Base-by-base conservation (phyloP, 2,113 vertebrate genomes). In the Trochalopteron elliotii region DNA sequence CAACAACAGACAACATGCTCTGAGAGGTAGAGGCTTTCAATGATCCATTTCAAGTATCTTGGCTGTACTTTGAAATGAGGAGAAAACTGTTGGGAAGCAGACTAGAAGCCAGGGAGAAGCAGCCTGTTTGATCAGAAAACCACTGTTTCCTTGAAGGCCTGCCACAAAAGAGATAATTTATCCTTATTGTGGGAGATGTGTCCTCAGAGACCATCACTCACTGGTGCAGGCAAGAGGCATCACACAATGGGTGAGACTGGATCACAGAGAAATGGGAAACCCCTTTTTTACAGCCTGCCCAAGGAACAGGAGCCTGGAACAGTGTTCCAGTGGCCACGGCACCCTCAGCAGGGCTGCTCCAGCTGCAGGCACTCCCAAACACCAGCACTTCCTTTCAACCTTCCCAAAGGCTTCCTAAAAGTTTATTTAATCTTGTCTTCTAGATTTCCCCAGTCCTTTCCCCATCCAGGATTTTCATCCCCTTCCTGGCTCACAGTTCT, bases 131-230 rank as follows among this genome's bases (percentile, higher is more conserved):
- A 93, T 93, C 75, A 60, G 60, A 47, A 79, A 81, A 52, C 76
- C 83, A 85, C 45, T 77, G 89, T 83, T 93, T 92, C 90, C 92
- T 91, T 84, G 94, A 93, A 87, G 69, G 55, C 16, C 64, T 7
- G 71, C 81, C 68, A 96, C 90, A 69, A 52, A 81, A 69, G 63
- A 44, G 23, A 18, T 15, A 25, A 78, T 67, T 64, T 63, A 7
- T 37, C 59, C 5, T 11, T 16, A 11, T 6, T 64, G 83, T 3
- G 27, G 2, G 79, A 67, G 65, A 40, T 31, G 70, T 5, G 47
- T 61, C 92, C 85, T 81, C 76, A 27, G 59, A 86, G 75, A 47
- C 13, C 24, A 25, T 12, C 35, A 5, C 44, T 44, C 56, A 2
- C 9, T 16, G 86, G 33, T 14, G 91, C 77, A 82, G 49, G 52